These are phyloP conservation scores for Melierax canorus DNA, from an alignment of 2,113 vertebrate genomes.

Conservation along the genomic window DNA sequence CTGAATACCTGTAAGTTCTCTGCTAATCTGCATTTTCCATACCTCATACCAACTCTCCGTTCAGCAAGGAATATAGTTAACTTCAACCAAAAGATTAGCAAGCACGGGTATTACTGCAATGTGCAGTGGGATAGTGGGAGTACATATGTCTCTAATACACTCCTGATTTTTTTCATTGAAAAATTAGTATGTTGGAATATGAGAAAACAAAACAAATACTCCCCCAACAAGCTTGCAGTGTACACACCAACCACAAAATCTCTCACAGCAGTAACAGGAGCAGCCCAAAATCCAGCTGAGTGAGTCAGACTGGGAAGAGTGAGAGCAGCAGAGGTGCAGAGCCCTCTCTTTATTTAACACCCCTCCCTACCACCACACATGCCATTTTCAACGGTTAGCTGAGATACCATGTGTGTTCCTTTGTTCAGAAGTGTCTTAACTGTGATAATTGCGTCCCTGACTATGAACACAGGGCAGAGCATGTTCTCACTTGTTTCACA, in stretches of 20 bases:
- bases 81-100: background rate
- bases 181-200: background rate
- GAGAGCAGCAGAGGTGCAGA: background rate
- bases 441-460: background rate
- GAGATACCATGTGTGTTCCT: background rate
- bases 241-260: background rate
- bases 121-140: background rate
- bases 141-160: background rate
- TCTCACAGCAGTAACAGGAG: background rate
- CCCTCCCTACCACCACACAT: background rate
- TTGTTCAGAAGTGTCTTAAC: background rate
- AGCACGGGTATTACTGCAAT: background rate
- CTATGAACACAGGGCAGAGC: background rate
- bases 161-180: background rate
- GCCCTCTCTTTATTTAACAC: background rate
- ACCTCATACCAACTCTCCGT: background rate
- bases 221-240: background rate
- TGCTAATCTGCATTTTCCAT: background rate
- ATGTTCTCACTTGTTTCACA: background rate
- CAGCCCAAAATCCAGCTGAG: background rate
- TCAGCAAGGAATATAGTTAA: background rate
- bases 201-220: conserved; percentile 5
- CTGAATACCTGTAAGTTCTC: background rate
- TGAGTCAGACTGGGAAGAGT: background rate
- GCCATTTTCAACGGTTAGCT: background rate